These are phyloP conservation scores for Anolis carolinensis DNA, from an alignment of 2,113 vertebrate genomes.

Conservation along the genomic window DNA sequence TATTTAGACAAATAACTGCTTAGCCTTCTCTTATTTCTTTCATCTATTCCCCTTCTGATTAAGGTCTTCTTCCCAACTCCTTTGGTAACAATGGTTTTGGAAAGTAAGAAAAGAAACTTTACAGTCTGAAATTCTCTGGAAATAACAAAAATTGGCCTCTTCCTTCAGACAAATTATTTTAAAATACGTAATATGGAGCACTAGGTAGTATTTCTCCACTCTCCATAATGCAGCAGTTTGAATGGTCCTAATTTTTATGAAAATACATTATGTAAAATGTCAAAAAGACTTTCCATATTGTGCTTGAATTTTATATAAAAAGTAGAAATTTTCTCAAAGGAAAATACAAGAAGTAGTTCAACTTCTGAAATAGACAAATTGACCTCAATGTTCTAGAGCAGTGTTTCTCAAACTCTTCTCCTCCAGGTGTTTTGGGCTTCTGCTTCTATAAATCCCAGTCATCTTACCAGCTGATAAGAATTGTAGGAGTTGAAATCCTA, in stretches of 20 bases:
- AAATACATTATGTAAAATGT: not conserved
- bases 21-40: not conserved
- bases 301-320: not conserved
- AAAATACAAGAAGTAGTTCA: not conserved
- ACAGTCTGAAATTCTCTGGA: not conserved
- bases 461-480: too few relatives aligned
- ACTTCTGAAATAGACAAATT: conserved; percentile 28
- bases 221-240: not conserved
- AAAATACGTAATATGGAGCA: too few relatives aligned
- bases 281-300: not conserved
- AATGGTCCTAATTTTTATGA: not conserved
- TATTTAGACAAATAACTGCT: not conserved
- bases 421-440: too few relatives aligned
- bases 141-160: not conserved
- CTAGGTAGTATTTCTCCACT: not conserved
- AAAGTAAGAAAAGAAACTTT: not conserved
- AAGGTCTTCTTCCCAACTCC: not conserved
- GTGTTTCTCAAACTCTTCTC: too few relatives aligned
- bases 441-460: too few relatives aligned
- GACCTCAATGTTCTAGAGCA: conserved; percentile 15
- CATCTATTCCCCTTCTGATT: not conserved
- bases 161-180: not conserved
- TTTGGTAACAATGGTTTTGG: not conserved
- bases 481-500: too few relatives aligned
- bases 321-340: not conserved